Base-by-base conservation (phyloP, 2,888 invertebrate species). In the Bembecia ichneumoniformis region DNA sequence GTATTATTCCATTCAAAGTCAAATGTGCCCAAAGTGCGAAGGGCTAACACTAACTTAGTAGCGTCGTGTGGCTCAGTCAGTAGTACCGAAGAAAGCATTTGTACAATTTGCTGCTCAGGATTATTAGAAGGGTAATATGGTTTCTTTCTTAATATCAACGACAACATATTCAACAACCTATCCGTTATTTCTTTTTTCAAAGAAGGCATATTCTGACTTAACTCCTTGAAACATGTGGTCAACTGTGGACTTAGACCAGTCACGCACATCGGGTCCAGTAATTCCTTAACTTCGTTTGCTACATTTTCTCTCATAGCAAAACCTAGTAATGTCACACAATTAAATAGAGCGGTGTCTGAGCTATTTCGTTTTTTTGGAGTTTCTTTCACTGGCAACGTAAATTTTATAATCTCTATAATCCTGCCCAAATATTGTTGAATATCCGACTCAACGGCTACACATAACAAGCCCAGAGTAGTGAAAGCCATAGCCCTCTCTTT, bases 311-410 rank as follows among this genome's bases (percentile, higher is more conserved):
- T 94, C 50, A 97, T 93, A 0, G 98, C 96, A 69, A 95, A 93
- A 0, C 96, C 95, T 44, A 99, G 79, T 56, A 98, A 89, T 11
- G 97, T 97, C n/a, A 99, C 93, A 77, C 98, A 99, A 50, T 95
- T 94, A 72, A 98, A 98, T 43, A 98, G 92, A 0, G 96, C 92
- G 0, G 96, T 94, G 66, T 98, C 98, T 28, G 93, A 88, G 0
- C 89, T 83, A 16, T 88, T 82, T 51, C 92, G 90, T 69, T 95
- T 95, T 68, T 94, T 96, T 0, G 94, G 89, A 0, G 91, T 90
- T 56, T 95, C 95, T 70, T 92, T 91, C 0, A 92, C 87, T 0
- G 97, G 96, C 47, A 97, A 78, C 3, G 93, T 90, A 36, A 89
- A 72, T 66, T 92, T 92, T 36, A 96, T 92, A 5, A 93, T 90